Conservation (phyloP, 2,797 vertebrate genomes). For the Scarus forsteni region DNA sequence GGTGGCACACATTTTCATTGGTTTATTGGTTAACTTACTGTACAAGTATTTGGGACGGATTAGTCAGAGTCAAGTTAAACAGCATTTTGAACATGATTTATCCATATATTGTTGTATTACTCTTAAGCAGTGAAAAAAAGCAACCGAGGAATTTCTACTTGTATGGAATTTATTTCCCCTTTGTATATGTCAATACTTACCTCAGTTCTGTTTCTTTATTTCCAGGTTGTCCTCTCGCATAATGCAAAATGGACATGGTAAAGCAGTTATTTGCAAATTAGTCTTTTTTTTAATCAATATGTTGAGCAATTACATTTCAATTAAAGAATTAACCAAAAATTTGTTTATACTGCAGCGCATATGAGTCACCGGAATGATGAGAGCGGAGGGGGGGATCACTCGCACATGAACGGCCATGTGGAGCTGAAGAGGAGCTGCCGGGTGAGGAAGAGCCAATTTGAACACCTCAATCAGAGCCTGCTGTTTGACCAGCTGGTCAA, state of each 20-base stretch:
- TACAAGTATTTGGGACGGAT: background rate
- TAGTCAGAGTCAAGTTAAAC: too few species aligned
- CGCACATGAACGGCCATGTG: conserved; percentile 96
- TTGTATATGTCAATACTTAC: background rate
- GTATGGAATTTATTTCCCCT: background rate
- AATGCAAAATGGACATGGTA: conserved; percentile 96
- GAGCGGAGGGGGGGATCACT: conserved; percentile 90
- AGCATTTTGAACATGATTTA: too few species aligned
- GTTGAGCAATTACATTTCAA: background rate
- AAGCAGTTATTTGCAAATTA: conserved; percentile 36
- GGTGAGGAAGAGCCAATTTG: conserved; percentile 96
- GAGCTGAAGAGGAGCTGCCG: conserved; percentile 96
- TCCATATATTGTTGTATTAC: too few species aligned
- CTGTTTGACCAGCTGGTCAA: conserved; percentile 99
- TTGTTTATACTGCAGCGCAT: conserved; percentile 84
- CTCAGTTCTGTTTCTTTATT: conserved; percentile 56
- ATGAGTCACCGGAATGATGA: conserved; percentile 92
- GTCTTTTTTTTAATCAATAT: background rate
- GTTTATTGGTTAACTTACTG: background rate
- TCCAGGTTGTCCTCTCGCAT: conserved; percentile 94
- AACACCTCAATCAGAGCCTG: conserved; percentile 98
- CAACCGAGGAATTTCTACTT: too few species aligned
- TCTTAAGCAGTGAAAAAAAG: too few species aligned
- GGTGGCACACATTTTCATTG: background rate
- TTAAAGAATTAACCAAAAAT: conserved; percentile 18